Percentiles rank a stretch among this genome's conserved stretches.
These are phyloP conservation scores for Zosterops japonicus DNA, from an alignment of 2,113 vertebrate species.

Conservation along the genomic window DNA sequence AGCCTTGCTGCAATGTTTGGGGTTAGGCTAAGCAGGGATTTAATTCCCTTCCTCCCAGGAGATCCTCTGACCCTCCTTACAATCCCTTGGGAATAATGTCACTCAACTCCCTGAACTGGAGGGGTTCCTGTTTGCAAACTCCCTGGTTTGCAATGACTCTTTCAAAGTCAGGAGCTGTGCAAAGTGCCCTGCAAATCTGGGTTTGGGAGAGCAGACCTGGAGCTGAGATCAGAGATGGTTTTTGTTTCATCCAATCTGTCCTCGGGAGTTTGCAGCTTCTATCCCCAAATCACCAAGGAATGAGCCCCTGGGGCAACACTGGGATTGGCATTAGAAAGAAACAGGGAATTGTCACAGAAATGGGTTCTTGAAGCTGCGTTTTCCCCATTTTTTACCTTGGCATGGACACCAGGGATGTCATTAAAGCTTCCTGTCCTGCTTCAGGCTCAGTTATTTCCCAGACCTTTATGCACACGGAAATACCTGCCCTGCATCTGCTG, in stretches of 20 bases:
- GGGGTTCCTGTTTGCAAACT: too few species aligned
- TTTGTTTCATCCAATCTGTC: neutral
- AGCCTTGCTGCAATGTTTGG: neutral
- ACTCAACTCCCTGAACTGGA: fast-evolving
- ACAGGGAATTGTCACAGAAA: neutral
- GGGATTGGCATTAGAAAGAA: neutral
- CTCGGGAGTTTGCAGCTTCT: neutral
- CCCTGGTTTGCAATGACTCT: fast-evolving
- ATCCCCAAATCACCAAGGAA: neutral
- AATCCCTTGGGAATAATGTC: neutral
- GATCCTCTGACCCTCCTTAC: neutral
- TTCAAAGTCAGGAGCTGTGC: neutral
- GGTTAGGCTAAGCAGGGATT: neutral
- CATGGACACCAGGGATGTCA: too few species aligned
- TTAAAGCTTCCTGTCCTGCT: neutral
- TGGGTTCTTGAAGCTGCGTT: neutral
- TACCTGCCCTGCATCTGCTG: neutral
- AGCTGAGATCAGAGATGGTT: fast-evolving
- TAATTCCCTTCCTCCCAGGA: neutral
- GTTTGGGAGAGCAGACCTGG: neutral
- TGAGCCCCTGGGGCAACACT: neutral
- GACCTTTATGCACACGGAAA: neutral
- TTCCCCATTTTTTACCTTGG: neutral
- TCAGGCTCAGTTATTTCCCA: neutral
- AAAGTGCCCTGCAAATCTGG: neutral